These are phyloP conservation scores for Tachyglossus aculeatus DNA, from an alignment of 2,797 vertebrate genomes.

Conservation along the genomic window DNA sequence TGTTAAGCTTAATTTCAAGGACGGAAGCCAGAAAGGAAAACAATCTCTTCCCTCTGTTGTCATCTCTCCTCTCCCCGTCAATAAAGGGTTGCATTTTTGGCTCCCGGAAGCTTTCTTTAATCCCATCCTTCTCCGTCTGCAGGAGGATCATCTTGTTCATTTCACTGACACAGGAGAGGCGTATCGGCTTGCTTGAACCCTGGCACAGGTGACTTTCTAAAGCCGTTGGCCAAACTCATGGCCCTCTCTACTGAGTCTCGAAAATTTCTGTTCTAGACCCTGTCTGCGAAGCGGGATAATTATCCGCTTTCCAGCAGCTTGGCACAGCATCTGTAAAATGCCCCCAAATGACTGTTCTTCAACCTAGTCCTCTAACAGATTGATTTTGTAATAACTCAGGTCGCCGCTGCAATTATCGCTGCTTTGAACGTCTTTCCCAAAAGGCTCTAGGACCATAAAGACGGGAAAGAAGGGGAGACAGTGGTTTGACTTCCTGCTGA, in stretches of 20 bases:
- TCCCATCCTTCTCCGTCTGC: neutral
- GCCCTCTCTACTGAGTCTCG: neutral
- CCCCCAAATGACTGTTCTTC: neutral
- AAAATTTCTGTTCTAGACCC: neutral
- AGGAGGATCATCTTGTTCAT: slow-evolving; percentile 19
- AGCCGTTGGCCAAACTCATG: neutral
- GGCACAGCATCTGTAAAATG: slow-evolving; percentile 3
- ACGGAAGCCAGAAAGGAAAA: slow-evolving; percentile 25
- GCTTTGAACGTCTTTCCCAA: neutral
- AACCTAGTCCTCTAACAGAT: neutral
- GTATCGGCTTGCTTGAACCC: slow-evolving; percentile 1
- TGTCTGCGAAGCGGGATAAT: neutral
- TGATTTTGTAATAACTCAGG: neutral
- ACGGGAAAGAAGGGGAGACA: neutral
- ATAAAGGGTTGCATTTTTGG: too few relatives aligned
- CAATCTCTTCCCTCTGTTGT: neutral
- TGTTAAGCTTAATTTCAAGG: slow-evolving; percentile 25
- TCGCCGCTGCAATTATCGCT: neutral
- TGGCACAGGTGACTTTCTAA: slow-evolving; percentile 23
- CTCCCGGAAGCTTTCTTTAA: neutral
- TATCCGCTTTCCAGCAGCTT: slow-evolving; percentile 18
- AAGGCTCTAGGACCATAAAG: neutral
- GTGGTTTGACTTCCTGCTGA: neutral
- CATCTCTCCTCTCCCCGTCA: too few relatives aligned
- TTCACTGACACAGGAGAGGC: slow-evolving; percentile 27